Percentiles rank a stretch among this genome's conserved stretches.
Evolutionary conservation across 2,797 vertebrate species (phyloP).

Genomic region (Eptatretus atami): DNA sequence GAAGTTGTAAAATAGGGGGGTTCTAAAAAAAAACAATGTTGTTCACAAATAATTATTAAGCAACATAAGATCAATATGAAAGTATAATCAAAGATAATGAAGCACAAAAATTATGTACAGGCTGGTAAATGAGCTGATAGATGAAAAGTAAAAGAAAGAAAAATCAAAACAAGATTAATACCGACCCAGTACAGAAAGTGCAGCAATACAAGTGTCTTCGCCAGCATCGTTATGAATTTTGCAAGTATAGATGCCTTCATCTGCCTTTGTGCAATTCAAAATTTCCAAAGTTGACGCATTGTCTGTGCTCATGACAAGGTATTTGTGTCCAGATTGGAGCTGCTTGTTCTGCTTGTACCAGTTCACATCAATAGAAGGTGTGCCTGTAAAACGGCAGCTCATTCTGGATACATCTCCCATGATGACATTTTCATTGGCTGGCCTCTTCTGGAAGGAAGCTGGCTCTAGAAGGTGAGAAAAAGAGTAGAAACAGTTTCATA

Average conservation of each 20-base stretch:
- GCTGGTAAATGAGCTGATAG: too few relatives aligned
- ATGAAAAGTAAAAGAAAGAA: too few relatives aligned
- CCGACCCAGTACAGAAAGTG: constrained; percentile 56
- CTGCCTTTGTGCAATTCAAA: background rate
- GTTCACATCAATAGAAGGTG: background rate
- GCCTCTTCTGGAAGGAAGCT: constrained; percentile 53
- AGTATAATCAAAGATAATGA: too few relatives aligned
- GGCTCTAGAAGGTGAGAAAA: constrained; percentile 29
- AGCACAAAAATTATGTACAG: too few relatives aligned
- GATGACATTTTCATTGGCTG: constrained; percentile 51
- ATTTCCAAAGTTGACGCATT: background rate
- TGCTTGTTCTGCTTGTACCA: background rate
- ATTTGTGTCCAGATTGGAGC: background rate
- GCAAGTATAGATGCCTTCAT: constrained; percentile 1
- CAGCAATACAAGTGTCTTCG: constrained; percentile 34
- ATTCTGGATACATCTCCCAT: constrained; percentile 47
- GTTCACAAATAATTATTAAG: too few relatives aligned
- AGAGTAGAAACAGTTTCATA: background rate
- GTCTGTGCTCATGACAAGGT: background rate
- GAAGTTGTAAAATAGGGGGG: background rate
- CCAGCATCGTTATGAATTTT: constrained; percentile 26
- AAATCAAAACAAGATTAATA: constrained; percentile 9
- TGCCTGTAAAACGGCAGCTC: constrained; percentile 14
- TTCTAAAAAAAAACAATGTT: background rate
- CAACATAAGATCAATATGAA: too few relatives aligned